phyloP scores from a whole-genome alignment of 1,140 invertebrate genomes.

The Drosophila jambulina region DNA sequence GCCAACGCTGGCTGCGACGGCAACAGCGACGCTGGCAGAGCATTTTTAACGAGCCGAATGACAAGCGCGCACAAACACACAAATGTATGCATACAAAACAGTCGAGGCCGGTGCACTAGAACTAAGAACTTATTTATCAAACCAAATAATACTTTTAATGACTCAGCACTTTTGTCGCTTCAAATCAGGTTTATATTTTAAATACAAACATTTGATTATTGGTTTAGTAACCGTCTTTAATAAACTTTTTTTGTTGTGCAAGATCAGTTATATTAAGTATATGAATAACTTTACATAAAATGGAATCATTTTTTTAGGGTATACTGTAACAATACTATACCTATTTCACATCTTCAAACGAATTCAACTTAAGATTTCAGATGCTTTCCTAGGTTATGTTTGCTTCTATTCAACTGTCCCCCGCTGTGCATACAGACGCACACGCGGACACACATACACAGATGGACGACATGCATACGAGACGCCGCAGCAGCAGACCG shows the following conservation, averaged over 20 bases:
- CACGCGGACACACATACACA: conserved; percentile 37
- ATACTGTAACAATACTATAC: neutral
- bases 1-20: conserved; percentile 50
- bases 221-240: neutral
- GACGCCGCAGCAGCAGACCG: conserved; percentile 76
- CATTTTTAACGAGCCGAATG: conserved; percentile 75
- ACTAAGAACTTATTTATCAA: neutral
- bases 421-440: conserved; percentile 28
- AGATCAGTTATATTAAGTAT: neutral
- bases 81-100: conserved; percentile 40
- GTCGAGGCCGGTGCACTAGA: conserved; percentile 1
- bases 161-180: neutral
- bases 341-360: neutral
- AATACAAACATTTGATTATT: neutral
- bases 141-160: neutral
- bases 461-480: conserved; percentile 59
- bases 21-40: conserved; percentile 37
- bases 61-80: conserved; percentile 63
- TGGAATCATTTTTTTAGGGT: neutral
- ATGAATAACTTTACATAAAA: neutral
- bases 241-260: neutral
- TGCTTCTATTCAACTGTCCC: conserved; percentile 22
- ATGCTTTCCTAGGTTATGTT: neutral
- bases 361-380: neutral
- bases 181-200: neutral